Conservation (phyloP, 1,140 invertebrate genomes). For the Papilio xuthus region DNA sequence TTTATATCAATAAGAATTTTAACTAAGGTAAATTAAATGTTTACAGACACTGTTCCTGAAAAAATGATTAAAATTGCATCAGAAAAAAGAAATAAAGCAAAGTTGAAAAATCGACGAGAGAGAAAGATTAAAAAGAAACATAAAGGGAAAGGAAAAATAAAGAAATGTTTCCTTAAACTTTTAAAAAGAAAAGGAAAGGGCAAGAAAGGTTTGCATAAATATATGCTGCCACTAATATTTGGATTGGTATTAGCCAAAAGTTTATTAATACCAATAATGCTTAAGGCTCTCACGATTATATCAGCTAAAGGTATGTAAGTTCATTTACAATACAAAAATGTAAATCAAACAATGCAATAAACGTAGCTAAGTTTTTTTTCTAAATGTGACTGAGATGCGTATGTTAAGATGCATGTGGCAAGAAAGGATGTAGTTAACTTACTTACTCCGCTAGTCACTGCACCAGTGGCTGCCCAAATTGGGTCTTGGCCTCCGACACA, state of each 20-base stretch:
- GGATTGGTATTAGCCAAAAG: conserved; percentile 84
- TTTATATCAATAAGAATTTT: not conserved
- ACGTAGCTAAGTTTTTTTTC: not conserved
- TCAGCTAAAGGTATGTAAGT: conserved; percentile 76
- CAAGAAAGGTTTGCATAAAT: conserved; percentile 64
- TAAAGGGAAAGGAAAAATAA: conserved; percentile 49
- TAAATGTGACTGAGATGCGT: too few species aligned
- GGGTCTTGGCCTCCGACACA: too few species aligned
- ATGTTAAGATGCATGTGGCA: too few species aligned
- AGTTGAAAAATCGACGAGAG: conserved; percentile 40
- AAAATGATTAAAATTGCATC: conserved; percentile 35
- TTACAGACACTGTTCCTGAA: conserved; percentile 36
- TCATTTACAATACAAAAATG: not conserved
- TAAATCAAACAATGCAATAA: not conserved
- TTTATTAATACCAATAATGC: conserved; percentile 83
- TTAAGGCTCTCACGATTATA: conserved; percentile 84
- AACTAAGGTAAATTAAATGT: not conserved
- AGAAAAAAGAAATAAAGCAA: conserved; percentile 35
- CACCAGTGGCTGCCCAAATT: too few species aligned
- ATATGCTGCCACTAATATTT: conserved; percentile 82
- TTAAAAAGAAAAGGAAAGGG: conserved; percentile 56
- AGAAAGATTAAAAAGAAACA: conserved; percentile 50
- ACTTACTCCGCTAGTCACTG: too few species aligned
- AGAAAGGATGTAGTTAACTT: too few species aligned
- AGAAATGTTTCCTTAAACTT: conserved; percentile 65